Evolutionary conservation across 1,140 invertebrate species (phyloP), one percentile per base, ranked within the genome.

Genomic region (Rhizoglyphus robini): DNA sequence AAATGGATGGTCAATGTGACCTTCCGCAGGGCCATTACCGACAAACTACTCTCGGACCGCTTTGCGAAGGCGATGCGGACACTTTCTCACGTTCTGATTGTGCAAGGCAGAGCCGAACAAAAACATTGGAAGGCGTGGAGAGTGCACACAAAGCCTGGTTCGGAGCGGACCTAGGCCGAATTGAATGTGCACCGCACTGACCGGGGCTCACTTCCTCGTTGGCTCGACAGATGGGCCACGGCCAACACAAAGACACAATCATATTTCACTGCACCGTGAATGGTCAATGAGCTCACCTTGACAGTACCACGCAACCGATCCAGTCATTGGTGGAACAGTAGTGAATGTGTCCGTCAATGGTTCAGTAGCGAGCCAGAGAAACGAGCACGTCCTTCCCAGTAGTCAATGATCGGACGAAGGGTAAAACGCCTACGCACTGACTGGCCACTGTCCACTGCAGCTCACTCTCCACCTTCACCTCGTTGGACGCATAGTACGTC

Each of bases 81-180:
- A 54, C 51, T 54, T 54, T 54, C 51, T 54, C 51, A 54, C 51
- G 51, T 54, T 54, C 51, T 54, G 51, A 54, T 54, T 54, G 23
- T n/a, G n/a, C n/a, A n/a, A n/a, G n/a, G 41, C 15, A 27, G 51
- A 8, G 51, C 8, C 51, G 51, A 54, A 27, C 23, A 25, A 54
- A 54, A 54, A 54, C 51, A 54, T 25, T 54, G 23, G 51, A 32
- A 54, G 51, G 51, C 51, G 51, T 54, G 51, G 51, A 54, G 20
- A 15, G 23, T 8, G 23, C 8, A 54, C 15, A 54, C 36, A 41
- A 41, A 41, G 36, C 8, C 18, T 18, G 36, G 36, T 41, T 18
- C 36, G 8, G 36, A 11, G 8, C 8, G 36, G 36, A 41, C 36
- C 36, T 11, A 11, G 8, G 36, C 18, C 18, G 36, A n/a, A 11